Evolutionary conservation across 2,113 vertebrate species (phyloP), one percentile per base, ranked within the genome.

Genomic region (Poeciliopsis retropinna): DNA sequence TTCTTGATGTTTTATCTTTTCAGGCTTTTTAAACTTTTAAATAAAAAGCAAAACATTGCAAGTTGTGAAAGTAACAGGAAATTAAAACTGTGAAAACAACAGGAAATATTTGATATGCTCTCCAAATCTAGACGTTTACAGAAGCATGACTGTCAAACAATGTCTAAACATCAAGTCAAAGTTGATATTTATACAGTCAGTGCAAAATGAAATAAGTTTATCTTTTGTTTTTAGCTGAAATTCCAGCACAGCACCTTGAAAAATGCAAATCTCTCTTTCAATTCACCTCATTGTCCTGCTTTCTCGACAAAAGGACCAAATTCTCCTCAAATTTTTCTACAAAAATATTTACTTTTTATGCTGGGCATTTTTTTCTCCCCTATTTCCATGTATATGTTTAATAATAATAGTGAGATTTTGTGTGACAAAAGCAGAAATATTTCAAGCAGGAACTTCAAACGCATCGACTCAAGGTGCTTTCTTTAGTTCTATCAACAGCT

Each of bases 11-110:
- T 9, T 57, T 7, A 57, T 7, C 25, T 3, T 57, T 57, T 57
- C 3, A 47, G 17, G 17, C 44, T 17, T 47, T 19, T 14, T 15
- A 41, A 2, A 5, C 44, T 47, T 47, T 47, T 47, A 47, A 19
- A 19, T 47, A 47, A 17, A 47, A 6, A 19, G 44, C 44, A 47
- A 47, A 47, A 47, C 44, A 5, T n/a, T 25, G 9, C 22, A n/a
- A 57, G 25, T 25, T 57, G 19, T 25, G 22, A 54, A 54, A 54
- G 25, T 25, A 9, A 57, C 22, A n/a, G 51, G 22, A 57, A 57
- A n/a, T 57, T 67, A 15, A 57, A 57, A 47, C 12, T 57, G 67
- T 54, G 51, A 70, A 70, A 37, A 34, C 30, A 69, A 68, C 47
- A 57, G 67, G 67, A 69, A 70, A 17, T 17, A 14, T 51, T 17